phyloP scores from a whole-genome alignment of 1,140 invertebrate genomes.

The Ruditapes philippinarum region DNA sequence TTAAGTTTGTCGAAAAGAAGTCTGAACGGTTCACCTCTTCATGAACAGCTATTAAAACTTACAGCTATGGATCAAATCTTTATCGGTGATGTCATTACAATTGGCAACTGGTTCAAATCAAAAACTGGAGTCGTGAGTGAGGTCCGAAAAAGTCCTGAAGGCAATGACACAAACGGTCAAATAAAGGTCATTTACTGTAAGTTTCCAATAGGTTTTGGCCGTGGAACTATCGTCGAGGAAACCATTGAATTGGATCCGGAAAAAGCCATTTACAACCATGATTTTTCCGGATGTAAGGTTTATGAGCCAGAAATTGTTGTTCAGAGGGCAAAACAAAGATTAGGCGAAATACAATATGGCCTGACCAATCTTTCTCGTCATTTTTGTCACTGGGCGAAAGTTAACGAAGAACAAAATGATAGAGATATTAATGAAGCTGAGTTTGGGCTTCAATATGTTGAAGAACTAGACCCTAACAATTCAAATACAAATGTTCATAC shows the following conservation, averaged over 20 bases:
- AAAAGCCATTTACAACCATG: background rate
- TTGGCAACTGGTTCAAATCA: background rate
- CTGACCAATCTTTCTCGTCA: conserved; percentile 35
- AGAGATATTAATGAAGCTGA: background rate
- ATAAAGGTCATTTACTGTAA: conserved; percentile 12
- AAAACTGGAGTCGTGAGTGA: background rate
- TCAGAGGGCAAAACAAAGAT: conserved; percentile 5
- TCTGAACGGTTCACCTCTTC: conserved; percentile 16
- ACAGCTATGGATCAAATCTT: background rate
- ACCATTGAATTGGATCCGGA: background rate
- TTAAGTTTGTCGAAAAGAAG: no score
- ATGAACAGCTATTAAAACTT: background rate
- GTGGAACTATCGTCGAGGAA: background rate
- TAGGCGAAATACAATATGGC: conserved; percentile 43
- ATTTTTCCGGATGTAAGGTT: conserved; percentile 5
- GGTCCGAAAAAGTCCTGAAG: background rate
- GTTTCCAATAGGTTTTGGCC: background rate
- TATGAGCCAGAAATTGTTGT: conserved; percentile 24
- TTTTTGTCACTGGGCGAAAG: conserved; percentile 57
- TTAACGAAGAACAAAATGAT: conserved; percentile 2
- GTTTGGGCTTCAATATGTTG: background rate
- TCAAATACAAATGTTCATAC: background rate
- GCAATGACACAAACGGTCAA: background rate
- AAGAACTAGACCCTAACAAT: background rate
- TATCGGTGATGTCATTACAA: conserved; percentile 18